Percentiles rank a stretch among this genome's conserved stretches.
These are phyloP conservation scores for Megalops cyprinoides DNA, from an alignment of 2,797 vertebrate genomes.

Conservation along the genomic window DNA sequence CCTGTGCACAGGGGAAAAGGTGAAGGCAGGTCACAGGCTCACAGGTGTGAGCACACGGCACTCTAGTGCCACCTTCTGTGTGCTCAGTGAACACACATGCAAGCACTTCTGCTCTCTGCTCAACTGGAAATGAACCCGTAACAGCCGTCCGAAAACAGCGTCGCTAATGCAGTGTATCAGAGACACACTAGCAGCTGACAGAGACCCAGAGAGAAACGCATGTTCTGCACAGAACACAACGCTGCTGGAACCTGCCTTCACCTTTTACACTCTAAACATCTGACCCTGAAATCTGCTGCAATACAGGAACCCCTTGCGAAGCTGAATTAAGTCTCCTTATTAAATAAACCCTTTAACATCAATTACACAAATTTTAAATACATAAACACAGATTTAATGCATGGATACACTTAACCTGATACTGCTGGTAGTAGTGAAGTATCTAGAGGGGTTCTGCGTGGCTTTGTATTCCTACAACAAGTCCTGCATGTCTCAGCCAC, in stretches of 20 bases:
- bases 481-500: no score
- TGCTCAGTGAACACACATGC: not conserved
- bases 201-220: no score
- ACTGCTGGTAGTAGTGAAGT: no score
- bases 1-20: constrained; percentile 57
- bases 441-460: not conserved
- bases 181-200: no score
- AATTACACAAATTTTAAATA: not conserved
- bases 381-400: no score
- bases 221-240: no score
- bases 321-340: not conserved
- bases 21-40: constrained; percentile 8
- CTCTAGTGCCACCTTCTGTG: not conserved
- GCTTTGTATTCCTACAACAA: not conserved
- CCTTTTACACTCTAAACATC: not conserved
- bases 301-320: not conserved
- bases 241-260: not conserved
- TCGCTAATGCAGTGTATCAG: no score
- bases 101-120: not conserved
- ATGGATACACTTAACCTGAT: no score
- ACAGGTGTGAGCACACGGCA: not conserved
- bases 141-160: not conserved
- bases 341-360: not conserved
- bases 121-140: no score
- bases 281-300: not conserved